Base-by-base conservation (phyloP, 2,797 vertebrate species). In the Darevskia mixta region DNA sequence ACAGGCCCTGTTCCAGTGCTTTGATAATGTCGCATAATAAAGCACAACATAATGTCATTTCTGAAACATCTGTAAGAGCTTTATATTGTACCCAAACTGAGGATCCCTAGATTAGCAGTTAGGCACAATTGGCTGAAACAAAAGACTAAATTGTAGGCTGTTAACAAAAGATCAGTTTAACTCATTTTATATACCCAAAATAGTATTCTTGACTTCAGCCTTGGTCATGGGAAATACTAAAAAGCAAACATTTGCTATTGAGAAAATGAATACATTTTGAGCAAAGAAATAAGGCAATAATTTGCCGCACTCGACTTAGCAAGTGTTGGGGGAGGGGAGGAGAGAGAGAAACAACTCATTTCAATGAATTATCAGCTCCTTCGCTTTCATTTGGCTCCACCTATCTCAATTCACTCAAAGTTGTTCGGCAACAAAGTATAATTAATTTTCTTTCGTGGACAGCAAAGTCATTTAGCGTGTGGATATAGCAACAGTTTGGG, bases 281-380 rank as follows among this genome's bases (percentile, higher is more conserved):
- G 76, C 82, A 86, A 81, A 89, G 41, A 89, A 93, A 81, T 25
- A 78, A 94, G 15, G 58, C 91, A 90, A 88, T 87, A 92, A 49
- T 83, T 90, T 93, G 89, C 61, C 75, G 87, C 90, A 9, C 90
- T 92, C 91, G 76, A 89, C 93, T 84, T 13, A 82, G 64, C 64
- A 86, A 94, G 93, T 87, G 84, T 83, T 87, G 75, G 35, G 11
- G 32, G 49, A 18, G 66, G 45, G 76, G 13, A 0, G 4, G 20
- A 3, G 73, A 23, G 38, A 15, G 92, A 90, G 88, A 86, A 85
- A 92, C 92, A 92, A 61, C 49, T 85, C 91, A 92, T 88, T 75
- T 89, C 89, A 87, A 93, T 94, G 94, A 94, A 94, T 94, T 93
- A 92, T 90, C 80, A 90, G 89, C 82, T 91, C 86, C 91, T 87